A percentile compares a stretch with the other conserved stretches of the same genome.
Evolutionary conservation across 2,888 invertebrate species (phyloP).

Genomic region (Euproctis similis): DNA sequence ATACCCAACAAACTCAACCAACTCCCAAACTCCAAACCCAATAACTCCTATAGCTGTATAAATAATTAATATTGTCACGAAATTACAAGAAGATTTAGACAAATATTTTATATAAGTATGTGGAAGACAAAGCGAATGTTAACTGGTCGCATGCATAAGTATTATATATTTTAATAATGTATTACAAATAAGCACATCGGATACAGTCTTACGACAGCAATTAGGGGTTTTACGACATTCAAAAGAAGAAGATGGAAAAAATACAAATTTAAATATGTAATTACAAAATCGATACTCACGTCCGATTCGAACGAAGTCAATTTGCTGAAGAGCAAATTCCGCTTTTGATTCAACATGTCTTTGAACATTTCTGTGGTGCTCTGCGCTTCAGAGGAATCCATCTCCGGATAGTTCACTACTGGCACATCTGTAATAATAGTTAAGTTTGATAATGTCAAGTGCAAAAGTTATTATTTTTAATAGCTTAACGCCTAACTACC

Average conservation of each 20-base stretch:
- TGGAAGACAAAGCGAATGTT: too few relatives aligned
- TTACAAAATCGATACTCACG: slow-evolving; percentile 76
- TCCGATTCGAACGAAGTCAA: slow-evolving; percentile 93
- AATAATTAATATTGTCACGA: too few relatives aligned
- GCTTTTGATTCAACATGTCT: slow-evolving; percentile 94
- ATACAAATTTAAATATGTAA: neutral
- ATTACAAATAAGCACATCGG: slow-evolving; percentile 11
- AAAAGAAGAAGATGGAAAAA: too few relatives aligned
- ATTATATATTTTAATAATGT: slow-evolving; percentile 4
- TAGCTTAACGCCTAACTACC: too few relatives aligned
- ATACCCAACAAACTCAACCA: too few relatives aligned
- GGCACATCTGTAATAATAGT: slow-evolving; percentile 70
- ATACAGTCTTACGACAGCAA: slow-evolving; percentile 10
- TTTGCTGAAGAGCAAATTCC: slow-evolving; percentile 89
- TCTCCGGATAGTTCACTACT: slow-evolving; percentile 77
- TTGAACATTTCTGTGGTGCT: slow-evolving; percentile 94
- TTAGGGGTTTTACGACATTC: slow-evolving; percentile 29
- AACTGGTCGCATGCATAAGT: slow-evolving; percentile 29
- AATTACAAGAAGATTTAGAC: too few relatives aligned
- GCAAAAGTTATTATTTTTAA: too few relatives aligned
- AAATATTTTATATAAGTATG: too few relatives aligned
- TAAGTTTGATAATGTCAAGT: too few relatives aligned
- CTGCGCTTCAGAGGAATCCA: slow-evolving; percentile 80
- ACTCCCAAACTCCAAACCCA: too few relatives aligned
- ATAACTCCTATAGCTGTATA: too few relatives aligned